Conservation (phyloP, 2,888 invertebrate species). For the Biston betularia region DNA sequence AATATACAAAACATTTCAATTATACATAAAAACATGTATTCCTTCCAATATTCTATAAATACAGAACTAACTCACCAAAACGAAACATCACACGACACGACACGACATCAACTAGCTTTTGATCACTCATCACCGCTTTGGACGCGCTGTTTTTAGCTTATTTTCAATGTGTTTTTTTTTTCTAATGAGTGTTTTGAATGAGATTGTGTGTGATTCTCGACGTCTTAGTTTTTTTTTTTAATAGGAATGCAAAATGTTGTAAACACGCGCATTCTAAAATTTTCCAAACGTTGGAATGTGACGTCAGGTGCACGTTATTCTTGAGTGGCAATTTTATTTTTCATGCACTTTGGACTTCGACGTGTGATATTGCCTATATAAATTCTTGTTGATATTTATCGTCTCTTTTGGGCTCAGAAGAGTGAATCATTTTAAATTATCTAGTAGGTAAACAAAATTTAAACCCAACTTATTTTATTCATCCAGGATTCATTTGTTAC, state of each 20-base stretch:
- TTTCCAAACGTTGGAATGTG: neutral
- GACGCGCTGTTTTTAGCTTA: conserved; percentile 57
- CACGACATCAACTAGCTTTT: conserved; percentile 67
- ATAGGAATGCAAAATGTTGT: neutral
- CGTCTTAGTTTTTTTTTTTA: conserved; percentile 27
- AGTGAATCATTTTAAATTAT: neutral
- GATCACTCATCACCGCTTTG: conserved; percentile 68
- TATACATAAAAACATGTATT: neutral
- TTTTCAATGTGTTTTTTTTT: conserved; percentile 33
- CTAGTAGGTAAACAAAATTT: neutral
- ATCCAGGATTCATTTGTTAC: neutral
- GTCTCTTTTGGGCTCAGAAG: neutral
- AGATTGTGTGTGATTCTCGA: conserved; percentile 33
- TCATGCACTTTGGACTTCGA: conserved; percentile 49
- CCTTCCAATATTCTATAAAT: conserved; percentile 5
- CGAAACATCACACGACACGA: conserved; percentile 54
- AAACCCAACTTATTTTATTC: neutral
- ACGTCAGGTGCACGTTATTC: conserved; percentile 2
- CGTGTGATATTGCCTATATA: conserved; percentile 31
- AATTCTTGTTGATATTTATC: neutral
- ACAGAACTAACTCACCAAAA: conserved; percentile 3
- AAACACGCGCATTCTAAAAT: neutral
- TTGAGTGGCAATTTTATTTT: conserved; percentile 39
- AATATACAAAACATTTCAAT: conserved; percentile 9
- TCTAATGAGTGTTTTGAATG: conserved; percentile 25